Conservation (phyloP, 2,113 vertebrate species). For the Sebastes fasciatus region DNA sequence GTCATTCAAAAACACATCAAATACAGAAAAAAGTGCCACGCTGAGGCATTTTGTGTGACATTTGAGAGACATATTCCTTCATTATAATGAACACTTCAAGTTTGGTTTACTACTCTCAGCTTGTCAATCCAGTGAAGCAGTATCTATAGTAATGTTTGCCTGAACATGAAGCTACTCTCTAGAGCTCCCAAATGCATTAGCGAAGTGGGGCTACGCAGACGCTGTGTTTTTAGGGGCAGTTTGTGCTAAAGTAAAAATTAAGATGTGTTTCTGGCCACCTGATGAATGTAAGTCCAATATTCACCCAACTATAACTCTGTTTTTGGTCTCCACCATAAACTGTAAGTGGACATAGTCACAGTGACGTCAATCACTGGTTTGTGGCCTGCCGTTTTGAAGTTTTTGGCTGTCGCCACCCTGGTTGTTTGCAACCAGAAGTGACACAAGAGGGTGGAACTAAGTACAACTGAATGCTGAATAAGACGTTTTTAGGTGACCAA, state of each 20-base stretch:
- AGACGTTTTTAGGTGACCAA: too few relatives aligned
- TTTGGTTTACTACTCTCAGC: conserved; percentile 14
- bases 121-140: neutral
- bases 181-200: neutral
- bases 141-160: neutral
- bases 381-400: too few relatives aligned
- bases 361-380: too few relatives aligned
- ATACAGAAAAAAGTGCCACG: neutral
- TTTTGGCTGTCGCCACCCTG: too few relatives aligned
- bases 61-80: conserved; percentile 7
- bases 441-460: too few relatives aligned
- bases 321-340: neutral
- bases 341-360: too few relatives aligned
- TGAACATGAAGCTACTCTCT: neutral
- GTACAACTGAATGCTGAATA: too few relatives aligned
- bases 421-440: too few relatives aligned
- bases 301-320: neutral
- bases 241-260: neutral
- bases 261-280: neutral
- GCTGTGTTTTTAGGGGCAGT: neutral
- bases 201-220: neutral
- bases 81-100: neutral
- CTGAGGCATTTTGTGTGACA: neutral
- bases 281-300: neutral
- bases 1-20: conserved; percentile 2